A percentile compares a stretch with the other conserved stretches of the same genome.
These are phyloP conservation scores for Scelioninae gen. 1 DNA, from an alignment of 2,888 invertebrate species.

Conservation along the genomic window DNA sequence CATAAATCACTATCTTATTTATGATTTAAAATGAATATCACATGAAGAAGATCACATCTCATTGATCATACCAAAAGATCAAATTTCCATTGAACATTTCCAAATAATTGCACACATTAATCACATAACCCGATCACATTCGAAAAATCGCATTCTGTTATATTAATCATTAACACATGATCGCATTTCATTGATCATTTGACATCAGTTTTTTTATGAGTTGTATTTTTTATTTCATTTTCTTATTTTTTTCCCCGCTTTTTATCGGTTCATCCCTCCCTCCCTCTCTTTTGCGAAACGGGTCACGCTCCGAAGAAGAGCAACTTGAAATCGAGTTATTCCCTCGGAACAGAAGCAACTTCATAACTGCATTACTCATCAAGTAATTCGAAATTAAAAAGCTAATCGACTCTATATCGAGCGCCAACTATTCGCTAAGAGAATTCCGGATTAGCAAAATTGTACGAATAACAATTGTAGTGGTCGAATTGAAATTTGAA, in stretches of 20 bases:
- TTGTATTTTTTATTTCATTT: not conserved
- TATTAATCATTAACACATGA: conserved; percentile 21
- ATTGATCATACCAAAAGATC: conserved; percentile 1
- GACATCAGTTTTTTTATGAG: not conserved
- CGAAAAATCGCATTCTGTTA: conserved; percentile 11
- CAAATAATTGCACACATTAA: not conserved
- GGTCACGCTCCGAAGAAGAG: conserved; percentile 53
- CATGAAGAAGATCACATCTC: too few relatives aligned
- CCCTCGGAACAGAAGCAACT: conserved; percentile 57
- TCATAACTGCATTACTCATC: conserved; percentile 61
- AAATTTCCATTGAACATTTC: not conserved
- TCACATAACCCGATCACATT: not conserved
- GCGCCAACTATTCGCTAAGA: conserved; percentile 57
- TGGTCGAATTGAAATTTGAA: too few relatives aligned
- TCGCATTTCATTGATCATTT: conserved; percentile 31
- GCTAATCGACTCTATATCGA: conserved; percentile 62
- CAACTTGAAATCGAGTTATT: conserved; percentile 65
- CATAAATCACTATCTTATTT: not conserved
- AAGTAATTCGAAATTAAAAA: conserved; percentile 63
- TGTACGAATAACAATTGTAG: conserved; percentile 22
- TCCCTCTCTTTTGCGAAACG: conserved; percentile 51
- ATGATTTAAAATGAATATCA: conserved; percentile 4
- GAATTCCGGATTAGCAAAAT: conserved; percentile 55
- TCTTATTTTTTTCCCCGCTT: too few relatives aligned
- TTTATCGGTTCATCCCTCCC: not conserved